phyloP scores from a whole-genome alignment of 2,888 invertebrate species.

The Lobophora halterata region DNA sequence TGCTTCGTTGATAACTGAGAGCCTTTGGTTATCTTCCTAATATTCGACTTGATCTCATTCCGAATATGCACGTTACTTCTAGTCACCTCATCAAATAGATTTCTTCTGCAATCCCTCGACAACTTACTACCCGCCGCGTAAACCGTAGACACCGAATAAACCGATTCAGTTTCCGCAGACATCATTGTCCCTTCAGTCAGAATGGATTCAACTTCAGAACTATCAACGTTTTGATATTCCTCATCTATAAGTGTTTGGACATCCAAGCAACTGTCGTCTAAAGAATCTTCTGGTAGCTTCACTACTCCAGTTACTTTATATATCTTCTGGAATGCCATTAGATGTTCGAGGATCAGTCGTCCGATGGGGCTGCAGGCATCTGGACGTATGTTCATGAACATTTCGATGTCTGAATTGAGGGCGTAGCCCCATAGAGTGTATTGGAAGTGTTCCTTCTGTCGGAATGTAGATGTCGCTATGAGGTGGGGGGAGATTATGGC shows the following conservation, averaged over 20 bases:
- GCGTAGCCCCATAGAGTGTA: constrained; percentile 81
- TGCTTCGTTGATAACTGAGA: constrained; percentile 74
- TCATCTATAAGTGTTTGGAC: constrained; percentile 70
- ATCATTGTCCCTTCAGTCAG: constrained; percentile 64
- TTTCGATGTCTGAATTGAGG: constrained; percentile 78
- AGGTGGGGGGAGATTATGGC: constrained; percentile 76
- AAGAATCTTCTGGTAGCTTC: constrained; percentile 53
- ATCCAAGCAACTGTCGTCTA: constrained; percentile 65
- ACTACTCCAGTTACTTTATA: constrained; percentile 59
- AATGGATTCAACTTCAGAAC: constrained; percentile 64
- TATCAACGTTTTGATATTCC: constrained; percentile 71
- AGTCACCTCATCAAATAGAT: constrained; percentile 69
- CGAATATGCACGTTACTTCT: constrained; percentile 64
- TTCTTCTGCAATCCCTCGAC: constrained; percentile 63
- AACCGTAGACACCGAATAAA: constrained; percentile 67
- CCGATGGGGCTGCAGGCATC: constrained; percentile 81
- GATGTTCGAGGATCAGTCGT: constrained; percentile 75
- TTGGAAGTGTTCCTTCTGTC: constrained; percentile 75
- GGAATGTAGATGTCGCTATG: constrained; percentile 69
- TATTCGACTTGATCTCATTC: constrained; percentile 66
- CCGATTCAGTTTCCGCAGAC: constrained; percentile 67
- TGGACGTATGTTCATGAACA: constrained; percentile 80
- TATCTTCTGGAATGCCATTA: constrained; percentile 76
- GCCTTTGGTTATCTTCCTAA: constrained; percentile 70
- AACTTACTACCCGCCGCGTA: constrained; percentile 59